These are phyloP conservation scores for Xiphorhynchus elegans DNA, from an alignment of 2,113 vertebrate species.

Conservation along the genomic window DNA sequence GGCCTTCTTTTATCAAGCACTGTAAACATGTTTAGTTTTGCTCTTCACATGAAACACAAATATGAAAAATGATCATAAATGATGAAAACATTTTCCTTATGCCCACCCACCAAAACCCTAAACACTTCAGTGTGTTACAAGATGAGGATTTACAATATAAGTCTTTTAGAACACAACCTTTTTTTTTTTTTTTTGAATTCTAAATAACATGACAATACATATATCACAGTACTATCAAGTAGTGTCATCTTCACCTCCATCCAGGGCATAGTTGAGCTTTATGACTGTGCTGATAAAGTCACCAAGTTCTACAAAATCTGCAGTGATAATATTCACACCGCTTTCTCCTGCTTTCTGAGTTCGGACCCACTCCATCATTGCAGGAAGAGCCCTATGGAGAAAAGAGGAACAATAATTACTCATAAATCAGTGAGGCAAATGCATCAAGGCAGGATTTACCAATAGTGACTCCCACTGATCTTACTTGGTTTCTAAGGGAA, in stretches of 20 bases:
- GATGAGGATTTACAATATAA: conserved; percentile 75
- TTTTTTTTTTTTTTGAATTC: conserved; percentile 10
- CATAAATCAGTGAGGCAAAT: not conserved
- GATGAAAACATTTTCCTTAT: conserved; percentile 62
- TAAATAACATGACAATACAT: not conserved
- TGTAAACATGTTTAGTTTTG: conserved; percentile 63
- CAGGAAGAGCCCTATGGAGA: conserved; percentile 87
- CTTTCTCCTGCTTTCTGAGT: conserved; percentile 93
- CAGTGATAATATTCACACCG: conserved; percentile 96
- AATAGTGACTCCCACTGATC: not conserved
- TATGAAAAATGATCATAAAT: conserved; percentile 51
- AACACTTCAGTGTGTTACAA: conserved; percentile 78
- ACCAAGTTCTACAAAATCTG: conserved; percentile 97
- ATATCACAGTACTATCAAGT: conserved; percentile 81
- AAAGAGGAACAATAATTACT: conserved; percentile 55
- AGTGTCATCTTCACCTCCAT: conserved; percentile 87
- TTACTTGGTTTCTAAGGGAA: not conserved
- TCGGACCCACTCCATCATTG: conserved; percentile 98
- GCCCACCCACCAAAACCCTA: conserved; percentile 76
- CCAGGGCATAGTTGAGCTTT: conserved; percentile 94
- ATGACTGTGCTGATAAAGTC: conserved; percentile 97
- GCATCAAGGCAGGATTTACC: not conserved
- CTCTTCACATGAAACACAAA: conserved; percentile 66
- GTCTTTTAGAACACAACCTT: conserved; percentile 69
- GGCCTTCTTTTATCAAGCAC: conserved; percentile 56